Evolutionary conservation across 2,888 invertebrate species (phyloP).

Genomic region (Ectobius pallidus): DNA sequence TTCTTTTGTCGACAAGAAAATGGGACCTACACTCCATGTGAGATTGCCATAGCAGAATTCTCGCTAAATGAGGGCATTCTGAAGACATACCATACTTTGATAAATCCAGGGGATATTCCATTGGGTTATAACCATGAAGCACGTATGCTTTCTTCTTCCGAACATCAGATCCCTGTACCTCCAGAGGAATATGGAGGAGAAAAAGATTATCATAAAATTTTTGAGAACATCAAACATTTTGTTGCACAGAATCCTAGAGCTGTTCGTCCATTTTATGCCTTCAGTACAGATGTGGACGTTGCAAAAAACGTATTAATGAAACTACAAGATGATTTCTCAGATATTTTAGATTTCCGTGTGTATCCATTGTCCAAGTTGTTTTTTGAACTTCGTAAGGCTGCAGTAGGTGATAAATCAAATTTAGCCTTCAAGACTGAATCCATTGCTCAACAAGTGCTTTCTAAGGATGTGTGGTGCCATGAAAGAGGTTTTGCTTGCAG

Average conservation of each 20-base stretch:
- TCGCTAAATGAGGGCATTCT: slow-evolving; percentile 32
- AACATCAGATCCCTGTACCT: slow-evolving; percentile 26
- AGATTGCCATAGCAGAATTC: slow-evolving; percentile 38
- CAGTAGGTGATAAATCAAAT: background rate
- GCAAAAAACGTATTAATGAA: background rate
- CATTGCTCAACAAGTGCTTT: background rate
- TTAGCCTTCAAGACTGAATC: background rate
- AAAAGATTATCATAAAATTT: slow-evolving; percentile 2
- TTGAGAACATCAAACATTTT: background rate
- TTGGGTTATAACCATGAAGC: slow-evolving; percentile 24
- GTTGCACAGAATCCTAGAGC: background rate
- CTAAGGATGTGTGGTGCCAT: background rate
- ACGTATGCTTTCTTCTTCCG: background rate
- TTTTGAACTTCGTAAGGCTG: background rate
- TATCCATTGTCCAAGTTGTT: background rate
- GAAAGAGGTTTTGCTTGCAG: background rate
- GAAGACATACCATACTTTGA: slow-evolving; percentile 31
- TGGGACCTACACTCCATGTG: slow-evolving; percentile 35
- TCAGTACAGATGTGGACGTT: background rate
- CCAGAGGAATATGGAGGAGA: slow-evolving; percentile 6
- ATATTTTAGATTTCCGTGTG: background rate
- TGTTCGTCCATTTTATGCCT: background rate
- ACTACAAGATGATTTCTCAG: background rate
- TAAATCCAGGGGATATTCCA: slow-evolving; percentile 32
- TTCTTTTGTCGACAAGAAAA: slow-evolving; percentile 32